Conservation (phyloP, 2,888 invertebrate species). For the Mythimna pallens region DNA sequence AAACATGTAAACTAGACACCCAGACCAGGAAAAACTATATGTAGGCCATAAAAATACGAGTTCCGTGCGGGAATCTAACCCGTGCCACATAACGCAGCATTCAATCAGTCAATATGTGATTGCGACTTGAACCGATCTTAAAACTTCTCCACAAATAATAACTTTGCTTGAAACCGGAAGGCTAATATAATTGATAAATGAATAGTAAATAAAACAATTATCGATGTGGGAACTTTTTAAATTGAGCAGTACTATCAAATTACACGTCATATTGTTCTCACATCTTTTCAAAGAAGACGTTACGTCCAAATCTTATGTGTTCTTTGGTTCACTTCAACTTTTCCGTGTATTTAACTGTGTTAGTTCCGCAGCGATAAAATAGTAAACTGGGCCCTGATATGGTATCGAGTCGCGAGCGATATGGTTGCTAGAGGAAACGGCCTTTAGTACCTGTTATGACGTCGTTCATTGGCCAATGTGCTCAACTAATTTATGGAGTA, state of each 20-base stretch:
- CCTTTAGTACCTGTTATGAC: constrained; percentile 20
- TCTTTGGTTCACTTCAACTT: constrained; percentile 4
- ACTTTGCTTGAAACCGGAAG: not conserved
- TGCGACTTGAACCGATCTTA: not conserved
- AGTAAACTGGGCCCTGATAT: constrained; percentile 10
- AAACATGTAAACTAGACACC: no score
- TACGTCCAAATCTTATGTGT: not conserved
- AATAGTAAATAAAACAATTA: constrained; percentile 23
- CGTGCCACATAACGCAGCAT: no score
- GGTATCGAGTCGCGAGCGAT: constrained; percentile 5
- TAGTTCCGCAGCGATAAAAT: constrained; percentile 13
- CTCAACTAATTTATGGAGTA: not conserved
- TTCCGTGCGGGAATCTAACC: no score
- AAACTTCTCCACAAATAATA: not conserved
- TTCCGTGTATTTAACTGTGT: not conserved
- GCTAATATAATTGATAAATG: not conserved
- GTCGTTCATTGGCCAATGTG: not conserved
- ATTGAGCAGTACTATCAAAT: constrained; percentile 5
- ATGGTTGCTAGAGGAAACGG: constrained; percentile 5
- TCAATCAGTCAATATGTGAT: not conserved
- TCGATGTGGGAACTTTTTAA: constrained; percentile 4
- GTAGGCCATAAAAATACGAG: no score
- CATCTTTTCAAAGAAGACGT: not conserved
- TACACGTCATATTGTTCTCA: not conserved
- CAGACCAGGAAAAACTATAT: no score